phyloP scores from a whole-genome alignment of 2,113 vertebrate genomes.

The Recurvirostra avosetta region DNA sequence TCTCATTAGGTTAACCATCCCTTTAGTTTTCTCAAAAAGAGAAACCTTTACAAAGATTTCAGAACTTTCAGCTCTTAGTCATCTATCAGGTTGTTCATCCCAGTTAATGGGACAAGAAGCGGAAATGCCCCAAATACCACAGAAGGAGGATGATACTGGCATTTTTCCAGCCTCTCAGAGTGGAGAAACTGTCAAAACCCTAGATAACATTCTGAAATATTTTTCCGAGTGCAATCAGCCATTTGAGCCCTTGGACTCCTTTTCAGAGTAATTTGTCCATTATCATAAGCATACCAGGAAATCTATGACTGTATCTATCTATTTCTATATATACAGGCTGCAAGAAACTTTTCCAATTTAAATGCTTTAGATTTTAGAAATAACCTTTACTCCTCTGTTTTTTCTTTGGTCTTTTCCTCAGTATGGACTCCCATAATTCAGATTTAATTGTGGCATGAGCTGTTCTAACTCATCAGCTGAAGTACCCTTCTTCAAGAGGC shows the following conservation, averaged over 20 bases:
- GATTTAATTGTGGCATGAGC: neutral
- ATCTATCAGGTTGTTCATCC: neutral
- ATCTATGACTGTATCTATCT: neutral
- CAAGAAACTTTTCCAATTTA: neutral
- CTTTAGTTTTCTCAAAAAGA: neutral
- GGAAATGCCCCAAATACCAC: neutral
- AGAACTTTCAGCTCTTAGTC: neutral
- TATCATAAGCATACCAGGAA: neutral
- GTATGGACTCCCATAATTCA: neutral
- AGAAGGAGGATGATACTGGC: neutral
- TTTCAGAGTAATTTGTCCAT: neutral
- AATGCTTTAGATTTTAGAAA: neutral
- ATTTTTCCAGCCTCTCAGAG: neutral
- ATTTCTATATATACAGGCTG: neutral
- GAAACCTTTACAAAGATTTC: neutral
- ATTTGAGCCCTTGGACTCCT: neutral
- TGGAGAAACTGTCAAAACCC: neutral
- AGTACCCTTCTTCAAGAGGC: neutral
- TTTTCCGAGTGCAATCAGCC: neutral
- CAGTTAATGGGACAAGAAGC: neutral
- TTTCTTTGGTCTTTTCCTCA: neutral
- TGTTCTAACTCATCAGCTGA: neutral
- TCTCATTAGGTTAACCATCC: neutral
- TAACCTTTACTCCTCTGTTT: neutral
- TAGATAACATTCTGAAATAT: neutral